Evolutionary conservation across 1,140 invertebrate species (phyloP), one percentile per base, ranked within the genome.

Genomic region (Anastatus disparis): DNA sequence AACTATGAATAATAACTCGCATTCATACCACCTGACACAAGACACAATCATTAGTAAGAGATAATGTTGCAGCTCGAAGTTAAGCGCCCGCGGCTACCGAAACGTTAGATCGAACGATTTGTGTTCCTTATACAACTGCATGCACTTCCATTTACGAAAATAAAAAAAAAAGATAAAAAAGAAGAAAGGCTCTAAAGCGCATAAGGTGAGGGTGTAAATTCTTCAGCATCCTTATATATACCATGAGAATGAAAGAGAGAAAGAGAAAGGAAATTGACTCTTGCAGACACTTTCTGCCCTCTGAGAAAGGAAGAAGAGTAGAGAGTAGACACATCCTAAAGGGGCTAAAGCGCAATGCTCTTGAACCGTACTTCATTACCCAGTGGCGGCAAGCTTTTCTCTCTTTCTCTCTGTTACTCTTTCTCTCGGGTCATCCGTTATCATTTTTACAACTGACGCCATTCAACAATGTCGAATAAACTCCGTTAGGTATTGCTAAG

Each of bases 391-490:
- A n/a, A n/a, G n/a, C n/a, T n/a, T n/a, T n/a, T n/a, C n/a, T n/a
- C n/a, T n/a, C n/a, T n/a, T n/a, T 76, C 75, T 76, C 44, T 79
- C 78, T 15, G 65, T 40, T 44, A 31, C 42, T 35, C 58, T n/a
- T 35, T 56, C 81, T 82, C 82, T 76, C 76, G 78, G 83, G 79
- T 85, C 84, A 84, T 86, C 79, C 81, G 83, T 85, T 86, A 86
- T 86, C 82, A 85, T 86, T 86, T 86, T 86, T 86, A 85, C 83
- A 84, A 83, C 84, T 85, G 82, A 82, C 82, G 82, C 84, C 82
- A 86, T 86, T 83, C 80, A 86, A 85, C 84, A 86, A 85, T 85
- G 84, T 85, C 84, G 84, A 85, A 86, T 85, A 85, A 85, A 86
- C 78, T 86, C 83, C 82, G 80, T 84, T 85, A 84, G 84, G 82